phyloP scores from a whole-genome alignment of 2,888 invertebrate species.

The Campoletis raptor region DNA sequence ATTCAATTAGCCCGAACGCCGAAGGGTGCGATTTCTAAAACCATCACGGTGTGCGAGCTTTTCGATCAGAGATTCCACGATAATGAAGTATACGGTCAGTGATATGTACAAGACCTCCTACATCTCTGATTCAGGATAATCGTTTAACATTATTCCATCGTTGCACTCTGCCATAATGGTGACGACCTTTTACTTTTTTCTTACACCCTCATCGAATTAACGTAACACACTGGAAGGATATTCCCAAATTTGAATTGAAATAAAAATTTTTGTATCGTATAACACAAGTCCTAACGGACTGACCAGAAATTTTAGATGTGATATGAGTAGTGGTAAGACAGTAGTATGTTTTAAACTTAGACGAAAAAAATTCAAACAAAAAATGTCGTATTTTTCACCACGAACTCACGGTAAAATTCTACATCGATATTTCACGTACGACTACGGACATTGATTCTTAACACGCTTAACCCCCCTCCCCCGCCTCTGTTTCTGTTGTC shows the following conservation, averaged over 20 bases:
- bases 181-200: neutral
- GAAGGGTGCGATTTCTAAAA: conserved; percentile 69
- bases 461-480: neutral
- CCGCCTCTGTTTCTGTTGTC: neutral
- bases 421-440: no score
- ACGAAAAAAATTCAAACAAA: neutral
- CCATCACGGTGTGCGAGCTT: conserved; percentile 42
- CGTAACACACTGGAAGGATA: neutral
- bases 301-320: no score
- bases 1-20: conserved; percentile 68
- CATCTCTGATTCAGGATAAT: neutral
- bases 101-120: conserved; percentile 9
- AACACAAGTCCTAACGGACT: neutral
- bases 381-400: neutral
- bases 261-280: neutral
- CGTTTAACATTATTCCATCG: neutral
- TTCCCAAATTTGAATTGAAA: neutral
- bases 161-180: neutral
- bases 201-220: neutral
- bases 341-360: neutral
- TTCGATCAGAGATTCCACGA: conserved; percentile 60
- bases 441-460: neutral
- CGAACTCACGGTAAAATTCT: neutral
- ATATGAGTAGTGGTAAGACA: no score
- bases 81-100: conserved; percentile 39